These are phyloP conservation scores for Drosophila falleni DNA, from an alignment of 2,888 invertebrate species.

Conservation along the genomic window DNA sequence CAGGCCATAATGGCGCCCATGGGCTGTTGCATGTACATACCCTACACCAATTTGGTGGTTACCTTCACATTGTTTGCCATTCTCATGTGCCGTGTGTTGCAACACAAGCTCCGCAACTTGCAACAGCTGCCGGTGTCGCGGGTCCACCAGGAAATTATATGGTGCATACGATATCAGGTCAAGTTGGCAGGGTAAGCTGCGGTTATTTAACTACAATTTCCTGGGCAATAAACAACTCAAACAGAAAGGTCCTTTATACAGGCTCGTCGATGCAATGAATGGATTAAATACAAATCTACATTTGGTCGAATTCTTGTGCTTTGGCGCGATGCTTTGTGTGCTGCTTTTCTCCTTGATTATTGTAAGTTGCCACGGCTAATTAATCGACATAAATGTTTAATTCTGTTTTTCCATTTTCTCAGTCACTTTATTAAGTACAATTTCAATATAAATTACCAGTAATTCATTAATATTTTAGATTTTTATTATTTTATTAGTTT, in stretches of 20 bases:
- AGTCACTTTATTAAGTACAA: too few species aligned
- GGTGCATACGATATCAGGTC: conserved; percentile 80
- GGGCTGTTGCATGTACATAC: conserved; percentile 82
- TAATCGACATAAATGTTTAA: neutral
- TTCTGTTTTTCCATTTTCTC: neutral
- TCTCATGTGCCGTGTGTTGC: conserved; percentile 72
- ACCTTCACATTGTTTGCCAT: conserved; percentile 77
- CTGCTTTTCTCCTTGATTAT: conserved; percentile 79
- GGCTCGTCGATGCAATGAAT: conserved; percentile 63
- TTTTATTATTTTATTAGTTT: too few species aligned
- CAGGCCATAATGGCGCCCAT: conserved; percentile 78
- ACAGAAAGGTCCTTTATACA: neutral
- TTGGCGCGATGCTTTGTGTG: conserved; percentile 80
- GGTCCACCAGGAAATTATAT: conserved; percentile 62
- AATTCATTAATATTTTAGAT: too few species aligned
- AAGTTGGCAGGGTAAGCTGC: conserved; percentile 70
- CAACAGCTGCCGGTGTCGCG: conserved; percentile 30
- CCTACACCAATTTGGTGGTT: conserved; percentile 75
- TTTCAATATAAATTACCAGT: too few species aligned
- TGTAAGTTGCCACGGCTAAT: conserved; percentile 52
- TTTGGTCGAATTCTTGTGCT: conserved; percentile 73
- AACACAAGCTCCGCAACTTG: conserved; percentile 68
- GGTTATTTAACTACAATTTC: neutral
- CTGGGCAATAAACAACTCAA: neutral
- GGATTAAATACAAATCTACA: conserved; percentile 60